Base-by-base conservation (phyloP, 2,888 invertebrate species). In the Crepidodera aurea region DNA sequence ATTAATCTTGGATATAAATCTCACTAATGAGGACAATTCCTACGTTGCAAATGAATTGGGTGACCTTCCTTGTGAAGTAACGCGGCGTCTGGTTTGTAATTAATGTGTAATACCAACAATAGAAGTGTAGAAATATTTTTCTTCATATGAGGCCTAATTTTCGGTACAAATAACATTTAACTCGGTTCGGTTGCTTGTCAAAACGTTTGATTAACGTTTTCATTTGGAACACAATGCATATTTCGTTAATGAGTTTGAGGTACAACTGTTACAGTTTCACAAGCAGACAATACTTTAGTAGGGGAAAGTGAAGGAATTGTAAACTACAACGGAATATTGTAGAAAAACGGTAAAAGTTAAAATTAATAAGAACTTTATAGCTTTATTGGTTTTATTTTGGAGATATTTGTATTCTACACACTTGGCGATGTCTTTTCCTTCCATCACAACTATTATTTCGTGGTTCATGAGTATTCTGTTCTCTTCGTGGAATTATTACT, bases 21-120 rank as follows among this genome's bases (percentile, higher is more conserved):
- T 53, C n/a, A 19, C n/a, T 56, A 56, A 56, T 37, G 46, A 56
- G 56, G 46, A 56, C 37, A 46, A 37, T 37, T 56, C 56, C 46
- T 56, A 56, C 56, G 27, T 27, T 16, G 19, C 25, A 53, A 8
- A 39, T 53, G 40, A 53, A 40, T 40, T 53, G 15, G 53, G 29
- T 40, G 56, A 56, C 56, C 56, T 56, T 56, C 19, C 46, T 56
- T 34, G 22, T 19, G 56, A 56, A 56, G 44, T 46, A 16, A 18
- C 42, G 4, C 19, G 12, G 4, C 12, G 46, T 46, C 46, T 13
- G 46, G 46, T 18, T 18, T 32, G 34, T 34, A 56, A 56, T 56
- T 56, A 34, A 56, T 37, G 46, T 34, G 55, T 34, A 56, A 56
- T 34, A 56, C 6, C 16, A 53, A 53, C 40, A 53, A 53, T 53